Conservation (phyloP, 2,113 vertebrate genomes). For the Oxygymnocypris stewartii region DNA sequence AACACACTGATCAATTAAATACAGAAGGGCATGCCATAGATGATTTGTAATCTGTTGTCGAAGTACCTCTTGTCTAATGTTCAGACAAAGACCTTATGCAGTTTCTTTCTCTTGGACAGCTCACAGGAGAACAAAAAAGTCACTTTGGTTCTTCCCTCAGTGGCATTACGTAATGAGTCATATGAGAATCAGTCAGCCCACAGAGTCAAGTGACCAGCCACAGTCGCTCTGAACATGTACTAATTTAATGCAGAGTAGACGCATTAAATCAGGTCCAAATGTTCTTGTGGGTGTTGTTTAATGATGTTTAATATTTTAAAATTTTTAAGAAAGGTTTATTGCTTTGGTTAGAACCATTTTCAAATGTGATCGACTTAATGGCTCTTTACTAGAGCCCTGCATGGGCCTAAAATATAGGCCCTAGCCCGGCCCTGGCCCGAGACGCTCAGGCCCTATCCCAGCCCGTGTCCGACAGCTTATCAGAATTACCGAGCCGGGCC, state of each 20-base stretch:
- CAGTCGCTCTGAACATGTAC: neutral
- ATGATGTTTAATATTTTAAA: too few relatives aligned
- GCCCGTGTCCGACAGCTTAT: too few relatives aligned
- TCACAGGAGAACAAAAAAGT: neutral
- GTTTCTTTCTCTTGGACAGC: neutral
- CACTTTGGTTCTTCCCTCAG: neutral
- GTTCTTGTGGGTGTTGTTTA: neutral
- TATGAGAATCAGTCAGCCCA: neutral
- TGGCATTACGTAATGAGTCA: conserved; percentile 14
- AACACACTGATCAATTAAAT: neutral
- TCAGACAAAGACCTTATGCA: neutral
- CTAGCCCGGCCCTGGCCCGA: too few relatives aligned
- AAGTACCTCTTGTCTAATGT: neutral
- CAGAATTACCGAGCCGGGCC: too few relatives aligned
- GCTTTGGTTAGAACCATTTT: neutral
- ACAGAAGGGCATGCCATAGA: neutral
- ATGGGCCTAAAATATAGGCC: too few relatives aligned
- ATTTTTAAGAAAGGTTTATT: neutral
- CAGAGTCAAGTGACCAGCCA: neutral
- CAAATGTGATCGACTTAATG: neutral
- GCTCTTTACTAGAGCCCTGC: neutral
- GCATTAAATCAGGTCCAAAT: neutral
- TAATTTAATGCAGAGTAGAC: neutral
- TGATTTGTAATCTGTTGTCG: neutral
- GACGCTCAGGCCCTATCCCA: too few relatives aligned